These are phyloP conservation scores for Timandra comae DNA, from an alignment of 2,888 invertebrate genomes.

Conservation along the genomic window DNA sequence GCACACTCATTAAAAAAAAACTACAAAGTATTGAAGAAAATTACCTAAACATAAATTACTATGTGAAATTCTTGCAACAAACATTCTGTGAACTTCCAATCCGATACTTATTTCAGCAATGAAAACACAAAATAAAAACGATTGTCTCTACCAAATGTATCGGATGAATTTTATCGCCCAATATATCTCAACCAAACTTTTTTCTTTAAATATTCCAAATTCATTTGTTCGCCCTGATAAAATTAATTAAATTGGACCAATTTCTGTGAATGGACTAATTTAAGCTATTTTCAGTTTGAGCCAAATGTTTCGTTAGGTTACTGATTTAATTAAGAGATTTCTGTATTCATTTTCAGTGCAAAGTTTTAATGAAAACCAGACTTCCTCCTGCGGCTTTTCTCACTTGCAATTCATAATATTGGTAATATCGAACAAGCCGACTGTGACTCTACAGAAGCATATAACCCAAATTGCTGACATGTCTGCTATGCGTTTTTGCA, in stretches of 20 bases:
- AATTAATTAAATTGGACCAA: constrained; percentile 18
- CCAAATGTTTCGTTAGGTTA: constrained; percentile 16
- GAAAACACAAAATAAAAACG: background rate
- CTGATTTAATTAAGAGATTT: constrained; percentile 39
- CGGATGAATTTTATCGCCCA: constrained; percentile 13
- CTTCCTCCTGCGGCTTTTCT: too few relatives aligned
- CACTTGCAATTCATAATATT: too few relatives aligned
- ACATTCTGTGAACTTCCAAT: background rate
- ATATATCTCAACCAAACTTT: constrained; percentile 16
- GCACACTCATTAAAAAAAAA: too few relatives aligned
- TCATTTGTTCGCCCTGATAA: constrained; percentile 21
- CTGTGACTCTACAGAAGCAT: too few relatives aligned
- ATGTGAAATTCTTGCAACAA: background rate
- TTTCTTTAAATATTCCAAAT: constrained; percentile 18
- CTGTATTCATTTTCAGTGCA: constrained; percentile 22
- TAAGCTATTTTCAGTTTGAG: background rate
- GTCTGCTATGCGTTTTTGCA: too few relatives aligned
- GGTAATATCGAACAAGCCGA: too few relatives aligned
- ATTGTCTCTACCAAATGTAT: constrained; percentile 7
- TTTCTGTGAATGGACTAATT: too few relatives aligned
- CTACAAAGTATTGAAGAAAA: too few relatives aligned
- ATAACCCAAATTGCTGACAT: too few relatives aligned
- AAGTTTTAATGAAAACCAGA: too few relatives aligned
- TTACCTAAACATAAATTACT: background rate
- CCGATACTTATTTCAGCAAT: background rate